These are phyloP conservation scores for Strix uralensis DNA, from an alignment of 2,113 vertebrate genomes.

Conservation along the genomic window DNA sequence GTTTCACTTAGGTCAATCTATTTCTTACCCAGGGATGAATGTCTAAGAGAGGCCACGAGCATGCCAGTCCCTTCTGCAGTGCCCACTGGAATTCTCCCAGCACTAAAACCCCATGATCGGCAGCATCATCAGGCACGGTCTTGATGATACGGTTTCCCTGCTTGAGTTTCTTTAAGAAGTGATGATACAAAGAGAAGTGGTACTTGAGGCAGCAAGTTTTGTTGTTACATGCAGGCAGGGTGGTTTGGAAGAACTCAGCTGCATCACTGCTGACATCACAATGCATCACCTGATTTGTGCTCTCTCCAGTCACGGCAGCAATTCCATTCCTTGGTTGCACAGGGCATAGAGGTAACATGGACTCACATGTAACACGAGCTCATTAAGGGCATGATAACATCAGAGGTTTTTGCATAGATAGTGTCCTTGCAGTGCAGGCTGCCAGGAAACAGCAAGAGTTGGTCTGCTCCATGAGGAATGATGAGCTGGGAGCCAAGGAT, in stretches of 20 bases:
- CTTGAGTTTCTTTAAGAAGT: not conserved
- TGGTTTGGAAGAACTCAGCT: not conserved
- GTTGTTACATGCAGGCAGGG: not conserved
- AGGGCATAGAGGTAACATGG: not conserved
- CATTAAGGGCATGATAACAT: not conserved
- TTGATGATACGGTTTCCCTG: not conserved
- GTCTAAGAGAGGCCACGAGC: not conserved
- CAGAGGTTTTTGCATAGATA: not conserved
- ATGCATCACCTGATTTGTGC: not conserved
- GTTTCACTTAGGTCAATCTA: not conserved
- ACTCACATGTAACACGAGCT: not conserved
- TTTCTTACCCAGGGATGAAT: not conserved
- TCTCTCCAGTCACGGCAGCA: not conserved
- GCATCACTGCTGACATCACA: not conserved
- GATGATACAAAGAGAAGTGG: not conserved
- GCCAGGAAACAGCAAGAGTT: not conserved
- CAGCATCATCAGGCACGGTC: not conserved
- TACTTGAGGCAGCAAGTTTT: not conserved
- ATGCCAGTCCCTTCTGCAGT: not conserved
- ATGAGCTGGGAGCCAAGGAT: not conserved
- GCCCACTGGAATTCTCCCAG: not conserved
- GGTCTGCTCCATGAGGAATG: not conserved
- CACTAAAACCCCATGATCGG: not conserved
- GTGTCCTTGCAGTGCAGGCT: not conserved
- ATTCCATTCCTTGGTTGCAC: not conserved